Evolutionary conservation across 2,797 vertebrate genomes (phyloP).

Genomic region (Gymnopithys bicolor): DNA sequence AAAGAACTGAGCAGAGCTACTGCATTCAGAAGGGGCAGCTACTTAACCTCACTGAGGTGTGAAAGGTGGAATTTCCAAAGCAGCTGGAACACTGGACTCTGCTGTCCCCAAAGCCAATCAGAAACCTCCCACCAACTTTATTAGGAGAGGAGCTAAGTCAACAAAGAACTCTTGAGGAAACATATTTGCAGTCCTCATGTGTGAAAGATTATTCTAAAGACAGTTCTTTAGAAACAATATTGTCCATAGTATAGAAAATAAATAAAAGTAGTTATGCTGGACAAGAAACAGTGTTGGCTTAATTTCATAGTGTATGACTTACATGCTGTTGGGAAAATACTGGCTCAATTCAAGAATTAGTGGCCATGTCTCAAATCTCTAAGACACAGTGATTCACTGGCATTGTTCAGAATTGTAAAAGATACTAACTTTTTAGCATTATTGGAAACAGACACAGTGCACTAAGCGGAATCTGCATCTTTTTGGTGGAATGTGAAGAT

Average conservation of each 20-base stretch:
- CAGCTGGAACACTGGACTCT: not conserved
- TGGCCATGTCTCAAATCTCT: not conserved
- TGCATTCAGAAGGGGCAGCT: not conserved
- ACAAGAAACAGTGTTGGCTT: not conserved
- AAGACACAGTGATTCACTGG: not conserved
- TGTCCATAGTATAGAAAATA: not conserved
- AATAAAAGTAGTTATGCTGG: not conserved
- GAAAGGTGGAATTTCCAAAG: slow-evolving; percentile 31
- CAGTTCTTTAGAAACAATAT: not conserved
- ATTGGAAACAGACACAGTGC: not conserved
- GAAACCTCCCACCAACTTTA: slow-evolving; percentile 4
- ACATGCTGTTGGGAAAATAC: not conserved
- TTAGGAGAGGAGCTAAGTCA: not conserved
- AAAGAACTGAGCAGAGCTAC: not conserved
- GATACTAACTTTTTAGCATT: not conserved
- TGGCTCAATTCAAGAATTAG: not conserved
- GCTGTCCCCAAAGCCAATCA: not conserved
- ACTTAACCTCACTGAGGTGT: not conserved
- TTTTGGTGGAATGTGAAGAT: not conserved
- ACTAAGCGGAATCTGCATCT: not conserved
- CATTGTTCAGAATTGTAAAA: not conserved
- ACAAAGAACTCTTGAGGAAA: not conserved
- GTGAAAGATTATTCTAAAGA: not conserved
- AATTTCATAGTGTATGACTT: not conserved
- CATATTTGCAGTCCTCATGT: not conserved